phyloP scores from a whole-genome alignment of 2,113 vertebrate species.

The Rynchops niger region DNA sequence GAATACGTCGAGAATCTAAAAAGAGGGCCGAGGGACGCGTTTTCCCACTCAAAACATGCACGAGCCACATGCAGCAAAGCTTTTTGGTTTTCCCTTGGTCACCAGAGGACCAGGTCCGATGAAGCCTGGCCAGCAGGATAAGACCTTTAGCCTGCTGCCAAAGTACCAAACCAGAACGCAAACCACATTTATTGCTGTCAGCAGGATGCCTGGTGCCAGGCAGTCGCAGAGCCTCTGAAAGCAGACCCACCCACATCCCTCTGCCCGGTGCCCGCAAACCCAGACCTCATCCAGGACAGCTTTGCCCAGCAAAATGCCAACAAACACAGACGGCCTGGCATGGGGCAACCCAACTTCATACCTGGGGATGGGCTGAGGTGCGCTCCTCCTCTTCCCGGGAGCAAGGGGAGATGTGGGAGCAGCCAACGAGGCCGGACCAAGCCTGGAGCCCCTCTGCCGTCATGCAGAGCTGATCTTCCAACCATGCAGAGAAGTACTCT shows the following conservation, averaged over 20 bases:
- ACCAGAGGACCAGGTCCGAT: neutral
- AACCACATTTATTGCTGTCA: neutral
- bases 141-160: neutral
- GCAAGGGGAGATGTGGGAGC: neutral
- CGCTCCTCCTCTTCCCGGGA: neutral
- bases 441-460: neutral
- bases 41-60: neutral
- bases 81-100: neutral
- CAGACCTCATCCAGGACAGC: neutral
- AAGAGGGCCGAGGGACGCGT: neutral
- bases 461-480: neutral
- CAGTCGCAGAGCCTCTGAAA: neutral
- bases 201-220: neutral
- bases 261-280: neutral
- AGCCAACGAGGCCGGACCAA: neutral
- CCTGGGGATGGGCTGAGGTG: neutral
- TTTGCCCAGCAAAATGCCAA: neutral
- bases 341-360: rapidly evolving
- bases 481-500: neutral
- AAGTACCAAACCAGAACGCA: neutral
- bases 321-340: neutral
- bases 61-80: neutral
- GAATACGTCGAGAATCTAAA: neutral
- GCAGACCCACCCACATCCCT: neutral
- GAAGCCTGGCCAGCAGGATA: neutral